Percentiles rank a stretch among this genome's conserved stretches.
phyloP scores from a whole-genome alignment of 2,797 vertebrate species.

The Acipenser transmontanus region DNA sequence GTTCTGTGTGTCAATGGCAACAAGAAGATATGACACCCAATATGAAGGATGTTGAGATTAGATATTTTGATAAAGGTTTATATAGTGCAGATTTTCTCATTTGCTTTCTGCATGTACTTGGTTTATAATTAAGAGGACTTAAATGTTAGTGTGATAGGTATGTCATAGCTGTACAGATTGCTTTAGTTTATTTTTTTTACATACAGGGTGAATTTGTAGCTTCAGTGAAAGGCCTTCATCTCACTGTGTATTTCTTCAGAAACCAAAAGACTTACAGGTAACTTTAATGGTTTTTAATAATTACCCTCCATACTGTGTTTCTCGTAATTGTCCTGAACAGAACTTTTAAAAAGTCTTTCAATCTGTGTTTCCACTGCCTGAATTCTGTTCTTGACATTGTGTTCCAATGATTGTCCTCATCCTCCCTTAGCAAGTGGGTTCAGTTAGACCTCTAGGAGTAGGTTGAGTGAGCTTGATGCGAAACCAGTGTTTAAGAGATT shows the following conservation, averaged over 20 bases:
- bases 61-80: neutral
- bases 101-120: neutral
- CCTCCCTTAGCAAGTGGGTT: too few relatives aligned
- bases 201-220: conserved; percentile 74
- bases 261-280: conserved; percentile 73
- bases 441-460: too few relatives aligned
- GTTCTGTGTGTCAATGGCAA: neutral
- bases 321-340: too few relatives aligned
- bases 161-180: conserved; percentile 3
- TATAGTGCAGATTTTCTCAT: too few relatives aligned
- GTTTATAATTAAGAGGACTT: neutral
- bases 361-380: neutral
- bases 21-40: neutral
- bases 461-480: too few relatives aligned
- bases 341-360: too few relatives aligned
- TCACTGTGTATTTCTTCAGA: conserved; percentile 82
- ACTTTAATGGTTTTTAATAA: conserved; percentile 7
- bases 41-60: neutral
- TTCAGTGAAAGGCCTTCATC: conserved; percentile 54
- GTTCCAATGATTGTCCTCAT: neutral
- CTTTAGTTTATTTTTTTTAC: neutral
- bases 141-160: conserved; percentile 11
- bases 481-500: too few relatives aligned
- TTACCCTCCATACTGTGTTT: too few relatives aligned
- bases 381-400: neutral